These are phyloP conservation scores for Liolophura sinensis DNA, from an alignment of 1,140 invertebrate genomes.

Conservation along the genomic window DNA sequence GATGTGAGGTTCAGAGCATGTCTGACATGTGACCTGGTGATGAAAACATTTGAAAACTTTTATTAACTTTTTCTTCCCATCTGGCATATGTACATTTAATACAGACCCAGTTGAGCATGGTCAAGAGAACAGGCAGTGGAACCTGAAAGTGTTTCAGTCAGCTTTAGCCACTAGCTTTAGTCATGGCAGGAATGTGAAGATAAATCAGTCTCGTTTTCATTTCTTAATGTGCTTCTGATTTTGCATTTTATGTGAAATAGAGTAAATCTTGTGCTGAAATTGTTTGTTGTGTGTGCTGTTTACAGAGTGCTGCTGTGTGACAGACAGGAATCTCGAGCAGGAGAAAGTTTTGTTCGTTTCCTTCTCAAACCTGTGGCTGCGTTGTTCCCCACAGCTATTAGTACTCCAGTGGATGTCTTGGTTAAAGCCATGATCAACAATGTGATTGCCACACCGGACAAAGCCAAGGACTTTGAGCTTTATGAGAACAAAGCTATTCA, in stretches of 20 bases:
- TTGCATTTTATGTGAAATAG: too few relatives aligned
- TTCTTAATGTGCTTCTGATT: too few relatives aligned
- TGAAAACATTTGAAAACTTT: too few relatives aligned
- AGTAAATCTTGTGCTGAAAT: too few relatives aligned
- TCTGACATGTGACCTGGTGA: too few relatives aligned
- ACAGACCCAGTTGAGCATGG: too few relatives aligned
- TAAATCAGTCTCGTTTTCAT: too few relatives aligned
- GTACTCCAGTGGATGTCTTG: conserved; percentile 43
- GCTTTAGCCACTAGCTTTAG: too few relatives aligned
- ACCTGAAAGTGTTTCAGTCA: too few relatives aligned
- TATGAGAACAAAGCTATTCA: conserved; percentile 55
- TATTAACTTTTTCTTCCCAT: neutral
- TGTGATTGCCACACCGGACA: conserved; percentile 21
- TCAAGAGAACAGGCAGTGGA: too few relatives aligned
- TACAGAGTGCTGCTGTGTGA: conserved; percentile 49
- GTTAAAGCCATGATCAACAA: conserved; percentile 50
- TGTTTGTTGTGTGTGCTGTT: conserved; percentile 9
- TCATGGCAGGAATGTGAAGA: too few relatives aligned
- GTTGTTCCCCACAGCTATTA: conserved; percentile 50
- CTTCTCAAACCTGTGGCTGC: conserved; percentile 47
- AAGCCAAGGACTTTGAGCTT: conserved; percentile 28
- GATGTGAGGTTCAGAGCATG: too few relatives aligned
- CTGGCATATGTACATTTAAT: neutral
- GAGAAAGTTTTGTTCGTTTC: conserved; percentile 37
- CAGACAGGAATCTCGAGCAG: conserved; percentile 44